phyloP scores from a whole-genome alignment of 2,797 vertebrate genomes.

The Hirundo rustica region DNA sequence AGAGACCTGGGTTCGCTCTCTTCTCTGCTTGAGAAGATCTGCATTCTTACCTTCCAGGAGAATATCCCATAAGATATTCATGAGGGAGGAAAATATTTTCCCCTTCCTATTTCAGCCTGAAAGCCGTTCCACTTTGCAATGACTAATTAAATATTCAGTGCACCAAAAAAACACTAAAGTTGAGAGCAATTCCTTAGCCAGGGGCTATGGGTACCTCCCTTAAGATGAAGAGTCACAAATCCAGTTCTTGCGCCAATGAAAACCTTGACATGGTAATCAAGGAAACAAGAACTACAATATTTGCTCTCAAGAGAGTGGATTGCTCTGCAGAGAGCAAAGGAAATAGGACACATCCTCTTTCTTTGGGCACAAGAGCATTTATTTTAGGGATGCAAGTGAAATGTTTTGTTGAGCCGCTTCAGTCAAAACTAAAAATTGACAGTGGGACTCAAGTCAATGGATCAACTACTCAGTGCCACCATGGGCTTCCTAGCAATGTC shows the following conservation, averaged over 20 bases:
- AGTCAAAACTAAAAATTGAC: background rate
- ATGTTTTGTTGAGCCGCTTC: background rate
- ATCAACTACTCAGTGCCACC: background rate
- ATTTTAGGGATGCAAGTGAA: background rate
- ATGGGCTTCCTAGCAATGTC: background rate
- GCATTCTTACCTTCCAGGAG: slow-evolving; percentile 54
- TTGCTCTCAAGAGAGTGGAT: background rate
- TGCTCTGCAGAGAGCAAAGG: background rate
- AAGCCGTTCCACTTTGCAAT: slow-evolving; percentile 52
- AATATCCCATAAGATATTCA: slow-evolving; percentile 64
- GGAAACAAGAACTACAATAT: background rate
- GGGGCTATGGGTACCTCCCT: background rate
- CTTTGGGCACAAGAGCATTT: background rate
- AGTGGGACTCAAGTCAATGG: background rate
- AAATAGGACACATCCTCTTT: background rate
- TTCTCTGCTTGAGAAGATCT: slow-evolving; percentile 45
- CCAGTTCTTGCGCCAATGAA: slow-evolving; percentile 5
- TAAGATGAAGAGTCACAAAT: background rate
- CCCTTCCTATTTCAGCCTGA: slow-evolving; percentile 23
- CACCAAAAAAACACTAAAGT: slow-evolving; percentile 1
- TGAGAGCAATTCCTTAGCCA: slow-evolving; percentile 38
- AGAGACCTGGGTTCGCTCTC: slow-evolving; percentile 6
- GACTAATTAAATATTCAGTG: slow-evolving; percentile 61
- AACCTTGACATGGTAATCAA: background rate
- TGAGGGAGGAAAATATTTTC: slow-evolving; percentile 40